phyloP scores from a whole-genome alignment of 2,888 invertebrate genomes.

The Drosophila mimetica region DNA sequence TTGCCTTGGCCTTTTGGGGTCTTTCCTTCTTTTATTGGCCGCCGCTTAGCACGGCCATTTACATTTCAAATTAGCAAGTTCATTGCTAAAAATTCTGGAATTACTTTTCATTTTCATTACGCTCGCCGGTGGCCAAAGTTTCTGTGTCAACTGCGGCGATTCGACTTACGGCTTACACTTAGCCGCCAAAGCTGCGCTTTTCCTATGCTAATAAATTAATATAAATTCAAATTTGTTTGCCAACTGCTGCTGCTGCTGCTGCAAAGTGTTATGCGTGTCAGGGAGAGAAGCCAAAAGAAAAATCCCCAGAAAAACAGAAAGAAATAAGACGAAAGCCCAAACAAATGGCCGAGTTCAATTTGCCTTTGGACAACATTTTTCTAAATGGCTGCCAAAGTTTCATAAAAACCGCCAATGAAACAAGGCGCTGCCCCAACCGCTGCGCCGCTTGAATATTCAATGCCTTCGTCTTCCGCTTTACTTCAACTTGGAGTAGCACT shows the following conservation, averaged over 20 bases:
- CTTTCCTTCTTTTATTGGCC: constrained; percentile 50
- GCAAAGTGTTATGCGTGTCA: constrained; percentile 77
- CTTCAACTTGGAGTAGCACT: constrained; percentile 53
- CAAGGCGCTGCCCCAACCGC: constrained; percentile 46
- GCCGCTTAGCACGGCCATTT: constrained; percentile 70
- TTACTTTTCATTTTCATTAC: constrained; percentile 78
- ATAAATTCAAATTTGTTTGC: constrained; percentile 83
- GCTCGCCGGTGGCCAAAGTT: constrained; percentile 42
- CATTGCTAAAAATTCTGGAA: constrained; percentile 74
- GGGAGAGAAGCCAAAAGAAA: too few relatives aligned
- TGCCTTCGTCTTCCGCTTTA: constrained; percentile 71
- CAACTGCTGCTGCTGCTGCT: constrained; percentile 75
- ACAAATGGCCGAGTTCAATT: constrained; percentile 49
- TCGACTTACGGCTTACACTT: constrained; percentile 23
- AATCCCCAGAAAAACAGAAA: constrained; percentile 24
- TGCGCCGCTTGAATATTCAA: constrained; percentile 71
- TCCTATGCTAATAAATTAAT: constrained; percentile 83
- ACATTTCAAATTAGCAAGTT: constrained; percentile 80
- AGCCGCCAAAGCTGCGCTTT: constrained; percentile 61
- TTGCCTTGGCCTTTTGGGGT: constrained; percentile 4
- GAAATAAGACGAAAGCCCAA: constrained; percentile 12
- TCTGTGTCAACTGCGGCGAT: constrained; percentile 45
- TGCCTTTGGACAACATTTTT: constrained; percentile 58
- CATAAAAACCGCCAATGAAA: constrained; percentile 71
- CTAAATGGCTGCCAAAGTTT: constrained; percentile 66